Evolutionary conservation across 1,140 invertebrate species (phyloP).

Genomic region (Drosophila rufa): DNA sequence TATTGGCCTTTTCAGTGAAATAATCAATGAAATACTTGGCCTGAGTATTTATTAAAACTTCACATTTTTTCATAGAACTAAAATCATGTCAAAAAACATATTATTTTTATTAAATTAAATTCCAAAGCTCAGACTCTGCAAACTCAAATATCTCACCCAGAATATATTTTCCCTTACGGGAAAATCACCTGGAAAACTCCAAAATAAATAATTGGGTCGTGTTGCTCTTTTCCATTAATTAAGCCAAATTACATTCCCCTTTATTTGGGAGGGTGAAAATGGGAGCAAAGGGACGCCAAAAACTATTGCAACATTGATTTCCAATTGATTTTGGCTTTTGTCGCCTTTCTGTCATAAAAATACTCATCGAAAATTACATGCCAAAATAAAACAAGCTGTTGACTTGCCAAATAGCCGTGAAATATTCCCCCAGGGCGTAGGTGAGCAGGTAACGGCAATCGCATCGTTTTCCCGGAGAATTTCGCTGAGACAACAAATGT

Average conservation of each 20-base stretch:
- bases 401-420: conserved; percentile 84
- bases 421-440: conserved; percentile 81
- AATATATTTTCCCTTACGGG: neutral
- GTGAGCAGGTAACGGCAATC: conserved; percentile 82
- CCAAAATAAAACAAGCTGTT: conserved; percentile 81
- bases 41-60: no score
- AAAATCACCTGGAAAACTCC: neutral
- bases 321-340: conserved; percentile 76
- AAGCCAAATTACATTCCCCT: neutral
- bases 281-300: neutral
- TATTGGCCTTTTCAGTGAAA: no score
- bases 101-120: no score
- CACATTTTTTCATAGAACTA: no score
- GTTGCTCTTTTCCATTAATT: conserved; percentile 1
- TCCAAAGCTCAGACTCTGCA: no score
- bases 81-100: no score
- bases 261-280: conserved; percentile 5
- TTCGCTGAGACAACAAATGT: conserved; percentile 81
- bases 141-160: no score
- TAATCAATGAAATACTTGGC: no score
- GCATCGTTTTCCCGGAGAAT: conserved; percentile 65
- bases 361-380: conserved; percentile 81
- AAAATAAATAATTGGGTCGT: neutral
- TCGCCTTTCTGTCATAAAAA: conserved; percentile 73
- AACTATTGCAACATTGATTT: conserved; percentile 72